phyloP scores from a whole-genome alignment of 2,797 vertebrate species.

The Spinibarbus caldwelli region DNA sequence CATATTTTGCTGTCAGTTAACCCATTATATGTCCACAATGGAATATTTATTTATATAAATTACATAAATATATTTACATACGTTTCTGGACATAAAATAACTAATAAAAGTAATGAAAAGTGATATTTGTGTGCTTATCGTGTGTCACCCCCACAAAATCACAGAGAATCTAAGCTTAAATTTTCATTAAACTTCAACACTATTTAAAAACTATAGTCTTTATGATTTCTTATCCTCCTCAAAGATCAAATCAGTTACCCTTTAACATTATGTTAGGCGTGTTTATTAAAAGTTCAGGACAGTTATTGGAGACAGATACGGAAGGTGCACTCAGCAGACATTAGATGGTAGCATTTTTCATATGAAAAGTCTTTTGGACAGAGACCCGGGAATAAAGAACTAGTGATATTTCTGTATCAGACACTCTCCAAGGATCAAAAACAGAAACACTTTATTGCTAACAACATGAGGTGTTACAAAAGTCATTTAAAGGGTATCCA shows the following conservation, averaged over 20 bases:
- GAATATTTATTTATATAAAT: neutral
- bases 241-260: neutral
- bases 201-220: neutral
- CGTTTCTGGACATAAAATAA: neutral
- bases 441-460: neutral
- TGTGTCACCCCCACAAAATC: neutral
- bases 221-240: neutral
- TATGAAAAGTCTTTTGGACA: slow-evolving; percentile 42
- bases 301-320: neutral
- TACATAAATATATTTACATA: neutral
- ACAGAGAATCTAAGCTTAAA: neutral
- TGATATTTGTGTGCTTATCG: neutral
- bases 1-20: neutral
- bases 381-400: neutral
- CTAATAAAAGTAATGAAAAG: neutral
- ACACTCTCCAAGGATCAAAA: neutral
- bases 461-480: too few relatives aligned
- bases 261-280: neutral
- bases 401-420: slow-evolving; percentile 35
- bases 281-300: too few relatives aligned
- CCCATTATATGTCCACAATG: neutral
- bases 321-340: slow-evolving; percentile 40
- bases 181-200: neutral
- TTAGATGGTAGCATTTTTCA: slow-evolving; percentile 56
- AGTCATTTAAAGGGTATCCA: neutral